A percentile compares a stretch with the other conserved stretches of the same genome.
phyloP scores from a whole-genome alignment of 30 jellyfish, hydroid and myxozoan species.

The Pelagia noctiluca region DNA sequence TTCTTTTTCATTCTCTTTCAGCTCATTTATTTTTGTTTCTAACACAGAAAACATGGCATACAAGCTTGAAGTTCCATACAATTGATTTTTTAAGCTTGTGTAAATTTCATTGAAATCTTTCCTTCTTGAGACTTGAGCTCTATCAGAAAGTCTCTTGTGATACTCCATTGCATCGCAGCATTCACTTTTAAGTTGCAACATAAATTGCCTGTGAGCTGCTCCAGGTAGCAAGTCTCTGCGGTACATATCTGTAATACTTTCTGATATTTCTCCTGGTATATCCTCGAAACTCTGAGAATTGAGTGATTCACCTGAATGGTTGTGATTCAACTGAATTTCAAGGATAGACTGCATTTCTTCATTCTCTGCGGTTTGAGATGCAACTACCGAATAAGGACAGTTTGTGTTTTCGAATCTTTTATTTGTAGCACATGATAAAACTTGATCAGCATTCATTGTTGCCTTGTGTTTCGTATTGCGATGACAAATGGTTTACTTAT shows the following conservation, averaged over 20 bases:
- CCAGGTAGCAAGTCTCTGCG: constrained; percentile 12
- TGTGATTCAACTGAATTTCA: constrained; percentile 14
- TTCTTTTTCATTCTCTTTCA: constrained; percentile 5
- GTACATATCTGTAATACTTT: neutral
- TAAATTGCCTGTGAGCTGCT: constrained; percentile 12
- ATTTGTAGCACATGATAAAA: neutral
- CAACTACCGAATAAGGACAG: neutral
- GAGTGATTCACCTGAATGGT: constrained; percentile 14
- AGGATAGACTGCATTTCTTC: neutral
- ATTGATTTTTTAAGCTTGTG: neutral
- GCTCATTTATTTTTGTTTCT: neutral
- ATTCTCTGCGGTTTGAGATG: neutral
- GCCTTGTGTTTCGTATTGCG: neutral
- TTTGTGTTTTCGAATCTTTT: constrained; percentile 8
- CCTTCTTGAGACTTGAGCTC: constrained; percentile 21
- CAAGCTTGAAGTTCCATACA: constrained; percentile 1
- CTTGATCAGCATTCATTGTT: neutral
- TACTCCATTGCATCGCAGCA: neutral
- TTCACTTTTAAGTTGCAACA: neutral
- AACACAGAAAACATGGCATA: constrained; percentile 10
- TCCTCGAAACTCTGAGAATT: constrained; percentile 17
- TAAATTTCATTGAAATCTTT: constrained; percentile 23
- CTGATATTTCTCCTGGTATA: neutral
- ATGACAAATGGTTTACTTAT: constrained; percentile 7
- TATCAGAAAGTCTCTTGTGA: constrained; percentile 12